Evolutionary conservation across 2,797 vertebrate species (phyloP), one percentile per base, ranked within the genome.

Genomic region (Danio tinwini): DNA sequence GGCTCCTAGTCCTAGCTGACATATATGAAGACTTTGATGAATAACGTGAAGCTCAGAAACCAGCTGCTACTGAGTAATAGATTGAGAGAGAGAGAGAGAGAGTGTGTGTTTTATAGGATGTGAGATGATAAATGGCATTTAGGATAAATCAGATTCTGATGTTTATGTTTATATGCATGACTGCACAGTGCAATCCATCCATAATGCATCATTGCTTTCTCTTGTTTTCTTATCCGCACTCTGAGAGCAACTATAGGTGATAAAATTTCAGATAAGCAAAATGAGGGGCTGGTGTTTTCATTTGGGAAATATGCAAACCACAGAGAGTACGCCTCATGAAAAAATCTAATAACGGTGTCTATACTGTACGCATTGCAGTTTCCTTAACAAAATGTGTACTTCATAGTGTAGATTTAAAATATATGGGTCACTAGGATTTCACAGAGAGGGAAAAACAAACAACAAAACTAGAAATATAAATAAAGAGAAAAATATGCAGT

Each of bases 401-500:
- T 91, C 42, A 84, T 91, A 89, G 87, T 83, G 85, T 80, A 88
- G 88, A 92, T 92, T 88, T 90, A 91, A 29, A 47, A 91, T 91
- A 94, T 93, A 88, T 94, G 90, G 93, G 93, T 93, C 92, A 93
- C 88, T 90, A 89, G 88, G 89, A 92, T 91, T 91, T 91, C 89
- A 56, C 52, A 55, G 52, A 80, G 39, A 37, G 62, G 56, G 44
- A 62, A 55, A 76, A 71, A 68, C 21, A 85, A 77, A 64, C 79
- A 85, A 72, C 50, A 80, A 80, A 78, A 82, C 17, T 65, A 52
- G 44, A 85, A 81, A 59, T 74, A 65, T 76, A 85, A 89, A 86
- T 88, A 85, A 87, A 88, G 85, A 81, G 83, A 83, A 93, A 91
- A 91, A 29, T 90, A 89, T 87, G 80, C 88, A 89, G 83, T 77